Percentiles rank a stretch among this genome's conserved stretches.
phyloP scores from a whole-genome alignment of 2,888 invertebrate genomes.

The Lepidochrysops patricia region DNA sequence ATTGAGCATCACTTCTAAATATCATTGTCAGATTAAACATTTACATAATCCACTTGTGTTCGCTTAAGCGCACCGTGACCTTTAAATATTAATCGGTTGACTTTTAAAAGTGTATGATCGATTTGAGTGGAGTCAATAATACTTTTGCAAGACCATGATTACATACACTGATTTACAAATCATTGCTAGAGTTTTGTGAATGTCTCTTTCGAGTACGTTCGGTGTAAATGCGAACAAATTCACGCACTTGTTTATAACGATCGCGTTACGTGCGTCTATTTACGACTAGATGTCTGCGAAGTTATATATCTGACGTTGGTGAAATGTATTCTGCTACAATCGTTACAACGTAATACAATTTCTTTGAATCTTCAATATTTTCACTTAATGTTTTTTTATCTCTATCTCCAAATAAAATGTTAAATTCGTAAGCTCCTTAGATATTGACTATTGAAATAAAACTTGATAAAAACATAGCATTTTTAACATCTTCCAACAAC shows the following conservation, averaged over 20 bases:
- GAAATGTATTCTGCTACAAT: neutral
- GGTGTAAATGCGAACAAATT: slow-evolving; percentile 2
- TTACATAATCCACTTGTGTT: neutral
- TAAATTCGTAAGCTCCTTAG: too few species aligned
- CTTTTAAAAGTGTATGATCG: neutral
- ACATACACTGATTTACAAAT: slow-evolving; percentile 9
- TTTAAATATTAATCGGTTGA: neutral
- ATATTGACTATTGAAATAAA: too few species aligned
- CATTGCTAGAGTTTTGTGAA: neutral
- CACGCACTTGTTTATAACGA: neutral
- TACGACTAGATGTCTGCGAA: neutral
- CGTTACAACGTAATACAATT: neutral
- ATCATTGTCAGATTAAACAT: neutral
- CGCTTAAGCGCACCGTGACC: neutral
- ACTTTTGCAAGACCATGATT: slow-evolving; percentile 7
- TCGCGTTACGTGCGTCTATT: neutral
- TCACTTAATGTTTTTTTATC: neutral
- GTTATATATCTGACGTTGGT: neutral
- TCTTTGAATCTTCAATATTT: neutral
- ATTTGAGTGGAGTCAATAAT: neutral
- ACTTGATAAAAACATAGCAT: too few species aligned
- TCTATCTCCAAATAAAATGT: too few species aligned
- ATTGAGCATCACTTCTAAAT: neutral
- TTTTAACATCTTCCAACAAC: too few species aligned
- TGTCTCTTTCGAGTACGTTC: slow-evolving; percentile 1